These are phyloP conservation scores for Sebastes minor DNA, from an alignment of 2,797 vertebrate genomes.

Conservation along the genomic window DNA sequence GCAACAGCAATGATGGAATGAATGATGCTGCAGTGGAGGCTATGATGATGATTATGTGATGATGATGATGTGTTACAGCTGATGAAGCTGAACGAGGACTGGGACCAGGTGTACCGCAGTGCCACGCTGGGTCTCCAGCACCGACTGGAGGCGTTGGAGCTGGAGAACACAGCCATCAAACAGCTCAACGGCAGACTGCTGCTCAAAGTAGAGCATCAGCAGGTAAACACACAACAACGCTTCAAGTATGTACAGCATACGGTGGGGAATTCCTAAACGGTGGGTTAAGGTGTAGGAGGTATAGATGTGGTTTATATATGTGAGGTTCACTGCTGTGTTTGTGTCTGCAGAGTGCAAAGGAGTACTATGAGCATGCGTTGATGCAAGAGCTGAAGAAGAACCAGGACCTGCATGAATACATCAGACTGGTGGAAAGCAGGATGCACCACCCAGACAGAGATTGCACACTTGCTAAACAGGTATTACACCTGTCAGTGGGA, in stretches of 20 bases:
- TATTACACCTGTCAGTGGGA: conserved; percentile 1
- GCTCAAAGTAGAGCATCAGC: conserved; percentile 83
- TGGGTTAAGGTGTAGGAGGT: not conserved
- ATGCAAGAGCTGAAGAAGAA: conserved; percentile 86
- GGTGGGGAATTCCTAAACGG: not conserved
- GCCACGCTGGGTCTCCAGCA: conserved; percentile 80
- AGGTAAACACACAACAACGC: conserved; percentile 69
- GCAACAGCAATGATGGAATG: not conserved
- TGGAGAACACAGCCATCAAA: conserved; percentile 77
- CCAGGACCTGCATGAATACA: conserved; percentile 82
- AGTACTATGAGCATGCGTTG: conserved; percentile 83
- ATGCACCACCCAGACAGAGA: conserved; percentile 63
- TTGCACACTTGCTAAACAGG: conserved; percentile 55
- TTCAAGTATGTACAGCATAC: not conserved
- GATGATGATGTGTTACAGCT: conserved; percentile 72
- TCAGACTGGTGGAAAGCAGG: conserved; percentile 76
- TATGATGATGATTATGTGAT: not conserved
- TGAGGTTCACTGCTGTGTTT: conserved; percentile 11
- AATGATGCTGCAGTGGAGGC: not conserved
- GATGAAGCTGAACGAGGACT: conserved; percentile 87
- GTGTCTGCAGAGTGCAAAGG: conserved; percentile 69
- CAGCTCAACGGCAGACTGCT: conserved; percentile 80
- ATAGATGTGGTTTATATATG: not conserved
- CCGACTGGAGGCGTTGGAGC: conserved; percentile 71
- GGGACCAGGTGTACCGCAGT: conserved; percentile 85